Base-by-base conservation (phyloP, 1,140 invertebrate species). In the Lepidurus apus region DNA sequence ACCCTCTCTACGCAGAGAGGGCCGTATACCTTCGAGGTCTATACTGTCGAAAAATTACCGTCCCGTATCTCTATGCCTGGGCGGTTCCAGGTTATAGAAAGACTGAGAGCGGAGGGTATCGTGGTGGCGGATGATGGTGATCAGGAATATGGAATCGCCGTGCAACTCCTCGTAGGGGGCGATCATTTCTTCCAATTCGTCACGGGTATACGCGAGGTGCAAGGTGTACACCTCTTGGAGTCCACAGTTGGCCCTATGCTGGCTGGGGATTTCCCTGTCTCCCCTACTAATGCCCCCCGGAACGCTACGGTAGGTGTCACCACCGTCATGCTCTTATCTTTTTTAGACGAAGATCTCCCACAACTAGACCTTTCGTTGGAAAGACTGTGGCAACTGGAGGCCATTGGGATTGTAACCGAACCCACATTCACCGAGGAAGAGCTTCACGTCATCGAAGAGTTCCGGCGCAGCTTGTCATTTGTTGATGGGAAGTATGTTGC, bases 401-500 rank as follows among this genome's bases (percentile, higher is more conserved):
- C 26, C 26, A 26, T 26, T 26, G 26, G 26, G 26, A 26, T 26
- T 26, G 26, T 26, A 26, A 26, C 26, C 1, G 26, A 26, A 26
- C 26, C 26, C 26, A 26, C 26, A 1, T 26, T 1, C 26, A 26
- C 26, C 1, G 26, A 26, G 26, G 26, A 26, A 26, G 26, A 26
- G 26, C 26, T 26, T 1, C 26, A 26, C 26, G 26, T 26, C 1
- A 26, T 26, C 26, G 26, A 26, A 26, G 26, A 26, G 26, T 26
- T 26, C 1, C 26, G 26, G 26, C 26, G 26, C 26, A 26, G 26
- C 26, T 26, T 26, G 1, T 26, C 26, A 1, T 74, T 74, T 42
- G 74, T 13, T 1, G 10, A 74, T 3, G 74, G 74, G 11, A 74
- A 78, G 43, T 78, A 78, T 34, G 24, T 73, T 9, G 77, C 77